phyloP scores from a whole-genome alignment of 2,113 vertebrate species.

The Cephalopterus ornatus region DNA sequence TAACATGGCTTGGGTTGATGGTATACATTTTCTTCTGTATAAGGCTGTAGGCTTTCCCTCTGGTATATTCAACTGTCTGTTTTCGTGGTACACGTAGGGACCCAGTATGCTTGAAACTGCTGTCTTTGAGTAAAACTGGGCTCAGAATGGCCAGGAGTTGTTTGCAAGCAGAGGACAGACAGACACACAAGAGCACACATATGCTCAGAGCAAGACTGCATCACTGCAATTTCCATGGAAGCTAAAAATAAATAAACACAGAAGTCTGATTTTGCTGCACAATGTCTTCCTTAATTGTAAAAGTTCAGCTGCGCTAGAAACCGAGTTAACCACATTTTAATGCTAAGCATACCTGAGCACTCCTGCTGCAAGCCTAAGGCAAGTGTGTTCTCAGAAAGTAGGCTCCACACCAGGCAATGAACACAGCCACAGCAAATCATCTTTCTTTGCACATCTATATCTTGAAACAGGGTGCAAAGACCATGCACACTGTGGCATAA shows the following conservation, averaged over 20 bases:
- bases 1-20: not conserved
- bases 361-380: constrained; percentile 3
- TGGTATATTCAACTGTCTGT: not conserved
- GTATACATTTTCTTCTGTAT: not conserved
- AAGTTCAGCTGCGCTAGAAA: constrained; percentile 14
- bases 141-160: not conserved
- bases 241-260: constrained; percentile 26
- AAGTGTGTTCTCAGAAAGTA: not conserved
- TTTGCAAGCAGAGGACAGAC: not conserved
- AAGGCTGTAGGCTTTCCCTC: not conserved
- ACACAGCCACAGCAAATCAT: not conserved
- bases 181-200: not conserved
- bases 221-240: constrained; percentile 1
- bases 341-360: constrained; percentile 22
- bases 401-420: not conserved
- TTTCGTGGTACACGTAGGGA: not conserved
- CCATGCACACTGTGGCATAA: not conserved
- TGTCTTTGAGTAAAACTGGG: not conserved
- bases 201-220: not conserved
- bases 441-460: not conserved
- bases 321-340: not conserved
- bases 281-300: not conserved
- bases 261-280: not conserved
- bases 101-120: not conserved
- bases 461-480: not conserved